A percentile compares a stretch with the other conserved stretches of the same genome.
These are phyloP conservation scores for Trilocha varians DNA, from an alignment of 2,888 invertebrate genomes.

Conservation along the genomic window DNA sequence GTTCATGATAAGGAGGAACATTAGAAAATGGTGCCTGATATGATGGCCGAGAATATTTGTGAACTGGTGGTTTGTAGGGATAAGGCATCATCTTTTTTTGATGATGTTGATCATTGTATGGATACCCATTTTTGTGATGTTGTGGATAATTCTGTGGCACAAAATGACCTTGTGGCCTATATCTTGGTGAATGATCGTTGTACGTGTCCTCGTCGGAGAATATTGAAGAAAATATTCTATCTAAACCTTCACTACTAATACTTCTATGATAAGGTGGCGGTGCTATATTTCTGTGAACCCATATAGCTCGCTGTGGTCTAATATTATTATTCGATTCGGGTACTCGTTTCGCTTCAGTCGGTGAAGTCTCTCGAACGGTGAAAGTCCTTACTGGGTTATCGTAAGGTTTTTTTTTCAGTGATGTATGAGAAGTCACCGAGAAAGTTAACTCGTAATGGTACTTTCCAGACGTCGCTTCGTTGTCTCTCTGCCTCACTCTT, in stretches of 20 bases:
- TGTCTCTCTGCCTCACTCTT: constrained; percentile 76
- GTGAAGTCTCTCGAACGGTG: constrained; percentile 70
- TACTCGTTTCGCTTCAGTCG: constrained; percentile 27
- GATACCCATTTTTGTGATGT: too few species aligned
- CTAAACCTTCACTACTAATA: constrained; percentile 37
- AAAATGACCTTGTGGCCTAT: constrained; percentile 28
- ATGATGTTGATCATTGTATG: constrained; percentile 36
- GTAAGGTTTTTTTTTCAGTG: constrained; percentile 60
- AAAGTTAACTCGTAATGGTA: constrained; percentile 78
- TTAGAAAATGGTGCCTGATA: constrained; percentile 28
- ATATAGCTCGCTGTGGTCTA: constrained; percentile 45
- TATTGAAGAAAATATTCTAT: constrained; percentile 54
- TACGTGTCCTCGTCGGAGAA: constrained; percentile 49
- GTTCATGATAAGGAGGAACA: constrained; percentile 14
- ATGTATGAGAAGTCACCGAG: constrained; percentile 71
- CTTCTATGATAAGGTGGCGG: constrained; percentile 28
- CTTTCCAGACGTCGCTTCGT: constrained; percentile 51
- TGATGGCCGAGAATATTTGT: constrained; percentile 39
- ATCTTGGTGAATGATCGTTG: constrained; percentile 27
- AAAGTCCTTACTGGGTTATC: constrained; percentile 76
- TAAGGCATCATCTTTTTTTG: constrained; percentile 40
- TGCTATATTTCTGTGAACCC: constrained; percentile 55
- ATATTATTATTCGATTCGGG: constrained; percentile 19
- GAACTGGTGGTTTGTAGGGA: constrained; percentile 34
- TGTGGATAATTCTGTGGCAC: constrained; percentile 19